Evolutionary conservation across 2,888 invertebrate genomes (phyloP), one percentile per base, ranked within the genome.

Genomic region (Euphydryas editha): DNA sequence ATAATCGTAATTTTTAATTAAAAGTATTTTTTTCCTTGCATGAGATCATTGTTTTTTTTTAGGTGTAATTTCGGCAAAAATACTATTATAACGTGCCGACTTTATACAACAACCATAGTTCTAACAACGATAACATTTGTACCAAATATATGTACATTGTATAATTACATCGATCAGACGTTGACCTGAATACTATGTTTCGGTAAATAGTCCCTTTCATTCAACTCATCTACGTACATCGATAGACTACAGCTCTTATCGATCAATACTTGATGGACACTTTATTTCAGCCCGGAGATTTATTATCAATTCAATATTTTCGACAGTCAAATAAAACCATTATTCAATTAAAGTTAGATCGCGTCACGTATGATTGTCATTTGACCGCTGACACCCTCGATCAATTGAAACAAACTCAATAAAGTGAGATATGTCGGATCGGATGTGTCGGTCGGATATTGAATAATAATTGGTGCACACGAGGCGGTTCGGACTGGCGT

Each of bases 381-480:
- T 89, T 88, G 91, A 90, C 88, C 87, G 83, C 76, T 72, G 73
- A 75, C 74, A 79, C 75, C 80, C 79, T 76, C 80, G 85, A 84
- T 82, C 85, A 81, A 81, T 80, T 73, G 75, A 60, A 60, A 58
- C 51, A 51, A 55, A 36, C 49, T 59, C 60, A 54, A 63, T 63
- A 37, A 81, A 83, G 82, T 79, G 68, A 73, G 74, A 67, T 70
- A 67, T 64, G 70, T 67, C 68, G 47, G 42, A 59, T 69, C 62
- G 63, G 63, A 65, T 65, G 63, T 68, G 71, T 64, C 63, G 70
- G 72, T 78, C 64, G 72, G 71, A 78, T 90, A 92, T 92, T 90
- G 90, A 90, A 90, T 90, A 90, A 90, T 91, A 91, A 92, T 91
- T 91, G 91, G 89, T 88, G 85, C 88, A 86, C 83, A 83, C 83